phyloP scores from a whole-genome alignment of 2,113 vertebrate genomes.

The Empidonax alnorum region DNA sequence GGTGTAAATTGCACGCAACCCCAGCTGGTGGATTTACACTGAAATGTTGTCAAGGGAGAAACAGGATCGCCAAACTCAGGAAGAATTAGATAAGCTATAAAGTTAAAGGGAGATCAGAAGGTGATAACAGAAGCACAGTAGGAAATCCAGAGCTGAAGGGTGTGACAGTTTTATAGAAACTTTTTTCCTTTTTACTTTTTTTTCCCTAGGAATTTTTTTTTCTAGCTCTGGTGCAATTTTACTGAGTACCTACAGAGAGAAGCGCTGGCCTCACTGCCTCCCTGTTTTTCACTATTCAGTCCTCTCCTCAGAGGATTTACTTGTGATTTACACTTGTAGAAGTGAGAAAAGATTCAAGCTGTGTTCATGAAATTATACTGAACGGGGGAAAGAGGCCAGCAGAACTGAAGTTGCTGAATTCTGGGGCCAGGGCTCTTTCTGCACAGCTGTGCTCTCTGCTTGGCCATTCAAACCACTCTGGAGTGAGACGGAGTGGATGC shows the following conservation, averaged over 20 bases:
- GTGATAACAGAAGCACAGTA: neutral
- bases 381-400: neutral
- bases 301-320: neutral
- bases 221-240: neutral
- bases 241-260: neutral
- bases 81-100: conserved; percentile 26
- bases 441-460: neutral
- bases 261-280: neutral
- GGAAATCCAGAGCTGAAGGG: neutral
- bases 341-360: conserved; percentile 42
- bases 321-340: conserved; percentile 40
- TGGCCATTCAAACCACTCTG: neutral
- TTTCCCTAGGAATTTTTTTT: neutral
- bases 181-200: neutral
- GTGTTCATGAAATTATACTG: neutral
- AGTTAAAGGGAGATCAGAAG: conserved; percentile 13
- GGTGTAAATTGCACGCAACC: neutral
- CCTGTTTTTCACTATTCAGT: neutral
- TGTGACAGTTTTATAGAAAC: neutral
- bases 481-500: neutral
- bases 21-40: neutral
- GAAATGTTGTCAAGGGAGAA: neutral
- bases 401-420: neutral
- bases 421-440: neutral
- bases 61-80: accelerated